Evolutionary conservation across 2,888 invertebrate species (phyloP), one percentile per base, ranked within the genome.

Genomic region (Tetrapedia diversipes): DNA sequence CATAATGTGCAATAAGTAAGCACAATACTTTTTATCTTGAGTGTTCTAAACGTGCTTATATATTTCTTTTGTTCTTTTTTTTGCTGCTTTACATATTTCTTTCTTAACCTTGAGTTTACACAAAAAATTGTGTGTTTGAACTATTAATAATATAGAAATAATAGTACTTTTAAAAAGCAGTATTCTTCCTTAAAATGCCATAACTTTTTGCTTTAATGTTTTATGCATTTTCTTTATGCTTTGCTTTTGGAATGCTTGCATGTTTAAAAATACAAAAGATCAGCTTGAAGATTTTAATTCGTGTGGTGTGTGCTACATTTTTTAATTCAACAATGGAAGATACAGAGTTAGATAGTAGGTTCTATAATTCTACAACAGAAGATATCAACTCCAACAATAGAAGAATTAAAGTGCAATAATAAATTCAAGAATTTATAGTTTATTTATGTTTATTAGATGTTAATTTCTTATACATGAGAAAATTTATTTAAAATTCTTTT

Each of bases 1-100:
- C 66, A 60, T 72, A 69, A 67, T 76, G 74, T 64, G 68, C 72
- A 37, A 81, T 75, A 70, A 53, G 86, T 84, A 85, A 86, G 86
- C 74, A 78, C 69, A 74, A 66, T 24, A 63, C 77, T 77, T 76
- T 70, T 66, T 72, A 77, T 57, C 49, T 64, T 72, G 29, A 72
- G 41, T 80, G 76, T 71, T 67, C 53, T 70, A 65, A 61, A 56
- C 65, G 56, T 59, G 51, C 10, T 51, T 45, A 59, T 45, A 61
- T 59, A 10, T 51, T 47, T 2, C 2, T 32, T 32, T 32, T 32
- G 7, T 43, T 16, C 8, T 43, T 65, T 59, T 67, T 56, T 49
- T 73, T 72, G 24, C 10, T 56, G 45, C 53, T 71, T 63, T 45
- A n/a, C 41, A 29, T 32, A 10, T 22, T n/a, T 10, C 8, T 41